A percentile compares a stretch with the other conserved stretches of the same genome.
These are phyloP conservation scores for Scartelaos histophorus DNA, from an alignment of 2,113 vertebrate genomes.

Conservation along the genomic window DNA sequence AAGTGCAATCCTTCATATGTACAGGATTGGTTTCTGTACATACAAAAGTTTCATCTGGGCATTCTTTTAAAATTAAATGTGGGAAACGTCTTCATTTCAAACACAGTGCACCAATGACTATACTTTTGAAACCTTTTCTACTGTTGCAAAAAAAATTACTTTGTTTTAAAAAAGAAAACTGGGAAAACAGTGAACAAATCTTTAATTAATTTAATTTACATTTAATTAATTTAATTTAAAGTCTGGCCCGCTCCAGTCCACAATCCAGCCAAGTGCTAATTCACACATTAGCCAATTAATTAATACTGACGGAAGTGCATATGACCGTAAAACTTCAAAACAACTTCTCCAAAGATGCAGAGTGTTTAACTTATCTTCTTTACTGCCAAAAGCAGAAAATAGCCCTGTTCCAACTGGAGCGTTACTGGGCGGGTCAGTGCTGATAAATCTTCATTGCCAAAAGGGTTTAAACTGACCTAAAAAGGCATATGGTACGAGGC, in stretches of 20 bases:
- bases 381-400: neutral
- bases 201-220: no score
- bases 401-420: constrained; percentile 1
- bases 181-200: no score
- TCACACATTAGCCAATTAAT: neutral
- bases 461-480: constrained; percentile 1
- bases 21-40: no score
- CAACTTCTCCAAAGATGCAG: neutral
- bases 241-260: neutral
- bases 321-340: neutral
- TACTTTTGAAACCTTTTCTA: no score
- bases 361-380: neutral
- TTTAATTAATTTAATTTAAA: no score
- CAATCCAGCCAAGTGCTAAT: neutral
- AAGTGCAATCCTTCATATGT: no score
- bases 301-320: neutral
- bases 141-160: no score
- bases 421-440: constrained; percentile 5
- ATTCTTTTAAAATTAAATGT: no score
- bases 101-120: no score
- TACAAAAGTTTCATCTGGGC: no score
- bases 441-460: neutral
- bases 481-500: neutral
- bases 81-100: no score
- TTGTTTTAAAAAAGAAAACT: no score